Conservation (phyloP, 37 sponge, comb jelly and placozoan species). For the Ianthella basta region DNA sequence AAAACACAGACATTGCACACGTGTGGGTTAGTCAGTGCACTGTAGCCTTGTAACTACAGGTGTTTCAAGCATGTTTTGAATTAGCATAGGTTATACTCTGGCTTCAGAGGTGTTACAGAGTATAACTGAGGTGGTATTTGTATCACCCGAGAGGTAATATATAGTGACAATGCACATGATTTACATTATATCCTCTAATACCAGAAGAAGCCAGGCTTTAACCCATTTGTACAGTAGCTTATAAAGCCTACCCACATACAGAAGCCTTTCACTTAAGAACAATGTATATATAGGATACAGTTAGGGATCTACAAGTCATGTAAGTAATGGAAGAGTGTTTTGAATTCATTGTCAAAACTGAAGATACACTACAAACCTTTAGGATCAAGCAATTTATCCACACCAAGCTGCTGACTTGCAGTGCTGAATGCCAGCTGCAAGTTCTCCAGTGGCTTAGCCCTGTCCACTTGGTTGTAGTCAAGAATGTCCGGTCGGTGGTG, state of each 20-base stretch:
- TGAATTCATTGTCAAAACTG: neutral
- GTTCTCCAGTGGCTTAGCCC: slow-evolving; percentile 64
- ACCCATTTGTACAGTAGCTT: too few species aligned
- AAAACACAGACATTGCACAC: too few species aligned
- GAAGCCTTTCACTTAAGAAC: neutral
- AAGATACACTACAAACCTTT: slow-evolving; percentile 46
- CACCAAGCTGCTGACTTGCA: slow-evolving; percentile 71
- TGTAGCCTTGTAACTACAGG: too few species aligned
- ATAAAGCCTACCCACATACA: neutral
- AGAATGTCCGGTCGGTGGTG: slow-evolving; percentile 85
- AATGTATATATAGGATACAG: neutral
- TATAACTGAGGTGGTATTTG: too few species aligned
- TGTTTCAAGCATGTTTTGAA: too few species aligned
- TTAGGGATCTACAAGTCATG: neutral
- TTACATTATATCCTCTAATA: too few species aligned
- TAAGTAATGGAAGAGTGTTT: neutral
- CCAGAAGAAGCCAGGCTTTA: too few species aligned
- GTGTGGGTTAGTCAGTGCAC: too few species aligned
- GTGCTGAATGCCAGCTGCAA: slow-evolving; percentile 71
- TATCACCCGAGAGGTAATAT: too few species aligned
- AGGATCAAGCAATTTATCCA: slow-evolving; percentile 76
- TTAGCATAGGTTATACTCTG: too few species aligned
- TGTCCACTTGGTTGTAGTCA: slow-evolving; percentile 57
- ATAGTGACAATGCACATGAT: too few species aligned
- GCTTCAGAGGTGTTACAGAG: too few species aligned